These are phyloP conservation scores for Ctenopoma multispine DNA, from an alignment of 2,797 vertebrate species.

Conservation along the genomic window DNA sequence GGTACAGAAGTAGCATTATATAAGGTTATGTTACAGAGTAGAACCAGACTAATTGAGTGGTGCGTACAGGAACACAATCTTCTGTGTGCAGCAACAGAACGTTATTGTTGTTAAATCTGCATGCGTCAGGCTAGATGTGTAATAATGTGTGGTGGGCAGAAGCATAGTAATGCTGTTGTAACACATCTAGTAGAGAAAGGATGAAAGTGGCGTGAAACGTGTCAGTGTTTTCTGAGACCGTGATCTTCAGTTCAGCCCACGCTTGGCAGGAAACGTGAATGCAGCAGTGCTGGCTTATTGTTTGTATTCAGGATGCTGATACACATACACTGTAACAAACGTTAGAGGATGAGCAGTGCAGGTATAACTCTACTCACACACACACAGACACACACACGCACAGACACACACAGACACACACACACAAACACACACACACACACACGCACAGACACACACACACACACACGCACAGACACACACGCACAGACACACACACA, in stretches of 20 bases:
- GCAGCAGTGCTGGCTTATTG: constrained; percentile 25
- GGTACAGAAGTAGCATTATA: background rate
- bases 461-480: too few relatives aligned
- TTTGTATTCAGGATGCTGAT: constrained; percentile 24
- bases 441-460: too few relatives aligned
- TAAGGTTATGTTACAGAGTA: background rate
- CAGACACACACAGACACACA: too few relatives aligned
- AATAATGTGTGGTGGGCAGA: background rate
- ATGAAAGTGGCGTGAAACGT: constrained; percentile 28
- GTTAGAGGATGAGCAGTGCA: constrained; percentile 1
- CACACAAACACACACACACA: too few relatives aligned
- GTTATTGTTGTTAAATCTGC: background rate
- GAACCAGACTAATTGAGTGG: too few relatives aligned
- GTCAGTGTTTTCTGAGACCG: constrained; percentile 22
- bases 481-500: too few relatives aligned
- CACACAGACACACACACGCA: background rate
- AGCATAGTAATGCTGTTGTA: constrained; percentile 23
- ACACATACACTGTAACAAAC: constrained; percentile 14
- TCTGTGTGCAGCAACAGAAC: background rate
- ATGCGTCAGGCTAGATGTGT: constrained; percentile 4
- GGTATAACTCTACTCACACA: background rate
- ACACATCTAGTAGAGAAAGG: background rate
- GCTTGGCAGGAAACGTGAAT: constrained; percentile 31
- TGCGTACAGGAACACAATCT: too few relatives aligned
- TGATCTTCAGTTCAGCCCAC: constrained; percentile 40